Percentiles rank a stretch among this genome's conserved stretches.
phyloP scores from a whole-genome alignment of 2,888 invertebrate genomes.

The Scaeva pyrastri region DNA sequence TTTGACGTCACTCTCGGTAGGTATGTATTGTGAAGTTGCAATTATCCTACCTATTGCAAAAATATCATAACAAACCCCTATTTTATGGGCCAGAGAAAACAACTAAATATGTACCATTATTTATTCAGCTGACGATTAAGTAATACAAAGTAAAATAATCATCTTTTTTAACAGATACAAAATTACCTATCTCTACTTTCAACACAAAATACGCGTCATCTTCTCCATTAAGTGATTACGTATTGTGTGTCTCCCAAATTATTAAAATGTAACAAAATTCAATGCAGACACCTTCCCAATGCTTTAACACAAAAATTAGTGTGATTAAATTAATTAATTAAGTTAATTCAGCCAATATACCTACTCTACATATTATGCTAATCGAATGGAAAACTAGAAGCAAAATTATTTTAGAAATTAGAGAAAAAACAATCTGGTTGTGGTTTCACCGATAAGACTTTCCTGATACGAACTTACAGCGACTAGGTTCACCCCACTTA shows the following conservation, averaged over 20 bases:
- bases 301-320: too few species aligned
- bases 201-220: conserved; percentile 15
- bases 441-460: background rate
- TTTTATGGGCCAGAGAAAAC: too few species aligned
- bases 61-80: too few species aligned
- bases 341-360: background rate
- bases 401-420: conserved; percentile 11
- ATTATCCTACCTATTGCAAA: too few species aligned
- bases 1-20: too few species aligned
- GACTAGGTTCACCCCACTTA: background rate
- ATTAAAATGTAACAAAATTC: background rate
- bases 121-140: background rate
- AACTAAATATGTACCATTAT: too few species aligned
- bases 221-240: background rate
- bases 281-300: background rate
- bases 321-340: too few species aligned
- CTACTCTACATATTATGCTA: background rate
- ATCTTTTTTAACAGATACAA: background rate
- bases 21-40: too few species aligned
- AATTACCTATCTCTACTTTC: background rate
- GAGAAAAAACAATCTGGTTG: background rate
- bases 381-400: background rate
- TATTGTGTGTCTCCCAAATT: background rate
- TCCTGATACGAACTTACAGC: too few species aligned
- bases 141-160: background rate